phyloP scores from a whole-genome alignment of 2,113 vertebrate genomes.

The Elephas maximus region DNA sequence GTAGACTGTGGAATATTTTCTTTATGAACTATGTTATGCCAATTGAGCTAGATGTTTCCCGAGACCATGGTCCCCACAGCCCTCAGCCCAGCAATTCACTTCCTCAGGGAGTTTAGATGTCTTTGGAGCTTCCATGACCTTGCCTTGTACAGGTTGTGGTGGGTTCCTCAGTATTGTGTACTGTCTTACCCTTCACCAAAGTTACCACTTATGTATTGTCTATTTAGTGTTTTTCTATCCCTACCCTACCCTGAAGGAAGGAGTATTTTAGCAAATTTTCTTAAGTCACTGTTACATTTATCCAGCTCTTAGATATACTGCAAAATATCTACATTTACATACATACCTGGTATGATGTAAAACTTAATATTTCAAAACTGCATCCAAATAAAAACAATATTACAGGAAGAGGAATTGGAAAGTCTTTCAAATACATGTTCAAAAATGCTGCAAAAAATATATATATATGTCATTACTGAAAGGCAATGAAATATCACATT shows the following conservation, averaged over 20 bases:
- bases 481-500: not conserved
- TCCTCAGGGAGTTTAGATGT: too few species aligned
- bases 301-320: not conserved
- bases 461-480: conserved; percentile 38
- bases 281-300: conserved; percentile 12
- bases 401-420: conserved; percentile 79
- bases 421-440: conserved; percentile 75
- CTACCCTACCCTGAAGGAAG: not conserved
- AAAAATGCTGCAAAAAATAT: conserved; percentile 80
- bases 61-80: too few species aligned
- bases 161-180: too few species aligned
- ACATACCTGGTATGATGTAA: conserved; percentile 75
- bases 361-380: conserved; percentile 78
- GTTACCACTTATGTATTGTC: too few species aligned
- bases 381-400: conserved; percentile 80
- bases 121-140: too few species aligned
- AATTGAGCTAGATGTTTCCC: too few species aligned
- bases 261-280: not conserved
- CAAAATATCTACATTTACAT: conserved; percentile 40
- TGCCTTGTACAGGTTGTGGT: too few species aligned
- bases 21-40: too few species aligned
- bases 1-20: too few species aligned
- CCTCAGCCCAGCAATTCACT: too few species aligned
- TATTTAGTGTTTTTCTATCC: too few species aligned
- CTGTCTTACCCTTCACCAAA: too few species aligned